phyloP scores from a whole-genome alignment of 1,140 invertebrate genomes.

The Heliconius eleuchia region DNA sequence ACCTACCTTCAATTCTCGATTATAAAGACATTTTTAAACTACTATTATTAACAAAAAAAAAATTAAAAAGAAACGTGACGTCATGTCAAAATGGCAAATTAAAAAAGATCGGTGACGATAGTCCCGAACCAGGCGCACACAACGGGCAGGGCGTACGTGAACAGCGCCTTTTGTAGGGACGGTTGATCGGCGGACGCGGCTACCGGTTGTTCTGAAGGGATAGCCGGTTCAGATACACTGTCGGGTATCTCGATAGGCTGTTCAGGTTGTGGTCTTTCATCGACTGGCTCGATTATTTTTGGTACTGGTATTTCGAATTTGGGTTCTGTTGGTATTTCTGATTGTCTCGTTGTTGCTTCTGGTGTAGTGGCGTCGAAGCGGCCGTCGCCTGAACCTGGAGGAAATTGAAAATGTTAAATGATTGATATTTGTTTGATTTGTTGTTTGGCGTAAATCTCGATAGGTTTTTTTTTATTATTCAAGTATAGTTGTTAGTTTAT shows the following conservation, averaged over 20 bases:
- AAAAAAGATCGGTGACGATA: conserved; percentile 90
- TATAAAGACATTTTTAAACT: too few species aligned
- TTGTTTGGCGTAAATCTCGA: neutral
- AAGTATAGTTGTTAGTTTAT: too few species aligned
- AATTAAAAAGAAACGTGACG: conserved; percentile 24
- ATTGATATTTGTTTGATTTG: neutral
- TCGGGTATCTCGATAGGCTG: neutral
- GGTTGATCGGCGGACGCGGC: conserved; percentile 66
- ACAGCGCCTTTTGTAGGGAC: conserved; percentile 85
- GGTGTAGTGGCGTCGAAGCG: conserved; percentile 43
- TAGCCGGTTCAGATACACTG: conserved; percentile 22
- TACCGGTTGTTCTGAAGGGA: conserved; percentile 42
- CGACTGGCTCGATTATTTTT: neutral
- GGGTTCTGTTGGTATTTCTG: conserved; percentile 55
- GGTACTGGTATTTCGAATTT: conserved; percentile 31
- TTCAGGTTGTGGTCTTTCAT: neutral
- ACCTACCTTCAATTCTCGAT: neutral
- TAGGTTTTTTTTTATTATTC: too few species aligned
- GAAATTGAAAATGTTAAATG: neutral
- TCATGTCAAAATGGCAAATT: conserved; percentile 62
- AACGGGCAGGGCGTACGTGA: conserved; percentile 89
- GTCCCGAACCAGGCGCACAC: conserved; percentile 92
- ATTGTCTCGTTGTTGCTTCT: conserved; percentile 37
- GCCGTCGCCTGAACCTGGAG: conserved; percentile 56
- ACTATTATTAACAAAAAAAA: neutral